Evolutionary conservation across 2,113 vertebrate genomes (phyloP).

Genomic region (Oceanites oceanicus): DNA sequence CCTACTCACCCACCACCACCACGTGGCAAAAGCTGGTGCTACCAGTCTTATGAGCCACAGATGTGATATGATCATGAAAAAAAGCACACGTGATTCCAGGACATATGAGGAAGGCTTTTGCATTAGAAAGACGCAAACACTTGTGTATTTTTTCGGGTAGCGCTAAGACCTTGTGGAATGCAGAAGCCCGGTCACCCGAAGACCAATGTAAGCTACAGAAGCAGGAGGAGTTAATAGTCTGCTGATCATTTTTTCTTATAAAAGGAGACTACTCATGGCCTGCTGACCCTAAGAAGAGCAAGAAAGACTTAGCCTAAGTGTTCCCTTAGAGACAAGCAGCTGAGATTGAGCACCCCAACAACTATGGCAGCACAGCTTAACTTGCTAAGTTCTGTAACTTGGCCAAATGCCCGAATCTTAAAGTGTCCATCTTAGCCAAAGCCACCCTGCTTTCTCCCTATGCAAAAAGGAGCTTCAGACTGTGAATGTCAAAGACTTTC

Average conservation of each 20-base stretch:
- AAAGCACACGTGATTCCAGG: background rate
- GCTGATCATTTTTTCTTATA: background rate
- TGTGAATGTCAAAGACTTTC: background rate
- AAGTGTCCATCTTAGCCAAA: background rate
- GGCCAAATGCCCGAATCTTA: fast-evolving
- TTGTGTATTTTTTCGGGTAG: background rate
- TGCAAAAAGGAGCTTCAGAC: background rate
- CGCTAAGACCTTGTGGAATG: background rate
- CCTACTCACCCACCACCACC: background rate
- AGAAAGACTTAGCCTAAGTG: background rate
- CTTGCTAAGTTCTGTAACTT: background rate
- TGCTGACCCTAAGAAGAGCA: background rate
- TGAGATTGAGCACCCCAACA: background rate
- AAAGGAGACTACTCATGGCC: background rate
- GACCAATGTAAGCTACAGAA: background rate
- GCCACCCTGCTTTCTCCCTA: background rate
- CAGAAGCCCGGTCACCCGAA: background rate
- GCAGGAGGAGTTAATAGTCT: background rate
- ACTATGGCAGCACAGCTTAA: background rate
- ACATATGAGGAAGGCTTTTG: background rate
- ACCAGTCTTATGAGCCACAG: background rate
- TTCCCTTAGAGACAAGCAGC: background rate
- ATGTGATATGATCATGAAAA: background rate
- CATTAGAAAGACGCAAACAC: background rate
- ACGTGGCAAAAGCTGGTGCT: background rate